A percentile compares a stretch with the other conserved stretches of the same genome.
Conservation (phyloP, 2,113 vertebrate species). For the Tauraco erythrolophus region DNA sequence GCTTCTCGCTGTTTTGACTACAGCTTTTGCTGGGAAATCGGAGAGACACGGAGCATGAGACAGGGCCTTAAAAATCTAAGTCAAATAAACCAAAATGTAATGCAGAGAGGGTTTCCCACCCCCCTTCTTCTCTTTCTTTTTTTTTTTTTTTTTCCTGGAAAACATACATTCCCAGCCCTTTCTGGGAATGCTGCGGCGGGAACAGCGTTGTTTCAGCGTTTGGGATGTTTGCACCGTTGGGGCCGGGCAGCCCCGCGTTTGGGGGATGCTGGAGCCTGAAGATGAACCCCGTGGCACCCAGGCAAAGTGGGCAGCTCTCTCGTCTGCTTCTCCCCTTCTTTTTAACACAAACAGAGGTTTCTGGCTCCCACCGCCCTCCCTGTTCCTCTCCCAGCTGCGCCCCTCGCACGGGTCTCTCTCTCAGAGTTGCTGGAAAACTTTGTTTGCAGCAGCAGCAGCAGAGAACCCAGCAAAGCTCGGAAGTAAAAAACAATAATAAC, state of each 20-base stretch:
- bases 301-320: background rate
- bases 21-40: background rate
- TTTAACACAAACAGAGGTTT: background rate
- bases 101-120: background rate
- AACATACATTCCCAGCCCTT: background rate
- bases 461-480: background rate
- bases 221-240: fast-evolving
- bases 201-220: fast-evolving
- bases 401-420: background rate
- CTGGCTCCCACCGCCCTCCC: background rate
- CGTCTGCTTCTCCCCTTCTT: background rate
- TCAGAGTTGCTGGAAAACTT: background rate
- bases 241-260: fast-evolving
- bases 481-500: background rate
- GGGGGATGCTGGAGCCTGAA: background rate
- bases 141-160: background rate
- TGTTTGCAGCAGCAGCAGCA: background rate
- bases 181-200: background rate
- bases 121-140: no score
- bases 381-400: background rate
- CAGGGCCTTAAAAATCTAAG: background rate
- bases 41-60: background rate
- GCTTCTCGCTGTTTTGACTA: background rate
- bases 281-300: background rate
- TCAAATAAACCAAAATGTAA: background rate